Evolutionary conservation across 2,113 vertebrate species (phyloP).

Genomic region (Potamarius usumacintae): DNA sequence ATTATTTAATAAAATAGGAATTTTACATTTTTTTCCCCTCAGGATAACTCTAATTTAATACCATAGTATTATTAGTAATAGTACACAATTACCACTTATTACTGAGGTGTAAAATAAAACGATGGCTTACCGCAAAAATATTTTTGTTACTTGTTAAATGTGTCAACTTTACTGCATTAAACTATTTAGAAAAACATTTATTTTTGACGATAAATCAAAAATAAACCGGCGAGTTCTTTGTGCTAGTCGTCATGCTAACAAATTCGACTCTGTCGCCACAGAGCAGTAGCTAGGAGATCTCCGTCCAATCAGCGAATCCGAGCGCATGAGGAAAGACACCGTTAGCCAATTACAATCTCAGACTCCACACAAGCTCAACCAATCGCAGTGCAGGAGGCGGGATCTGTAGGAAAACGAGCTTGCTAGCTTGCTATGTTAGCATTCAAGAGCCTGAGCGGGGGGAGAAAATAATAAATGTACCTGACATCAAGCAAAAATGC

Average conservation of each 20-base stretch:
- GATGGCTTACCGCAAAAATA: neutral
- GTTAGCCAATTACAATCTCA: neutral
- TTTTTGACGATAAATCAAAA: neutral
- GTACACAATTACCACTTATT: neutral
- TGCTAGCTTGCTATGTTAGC: neutral
- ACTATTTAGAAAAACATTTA: neutral
- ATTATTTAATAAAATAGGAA: too few relatives aligned
- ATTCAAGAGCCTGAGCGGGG: neutral
- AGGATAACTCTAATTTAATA: neutral
- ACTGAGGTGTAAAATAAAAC: neutral
- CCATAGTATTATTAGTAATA: constrained; percentile 4
- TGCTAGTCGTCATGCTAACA: constrained; percentile 15
- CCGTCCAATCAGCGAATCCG: neutral
- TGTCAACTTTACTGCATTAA: too few relatives aligned
- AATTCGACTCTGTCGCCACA: neutral
- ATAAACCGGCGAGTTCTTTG: neutral
- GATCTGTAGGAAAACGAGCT: neutral
- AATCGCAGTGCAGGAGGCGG: neutral
- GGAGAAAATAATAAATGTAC: neutral
- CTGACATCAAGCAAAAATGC: neutral
- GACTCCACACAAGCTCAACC: neutral
- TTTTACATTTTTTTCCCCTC: neutral
- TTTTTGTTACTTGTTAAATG: neutral
- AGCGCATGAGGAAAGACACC: neutral
- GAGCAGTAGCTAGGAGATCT: too few relatives aligned